Evolutionary conservation across 1,140 invertebrate genomes (phyloP).

Genomic region (Sesamia nonagrioides): DNA sequence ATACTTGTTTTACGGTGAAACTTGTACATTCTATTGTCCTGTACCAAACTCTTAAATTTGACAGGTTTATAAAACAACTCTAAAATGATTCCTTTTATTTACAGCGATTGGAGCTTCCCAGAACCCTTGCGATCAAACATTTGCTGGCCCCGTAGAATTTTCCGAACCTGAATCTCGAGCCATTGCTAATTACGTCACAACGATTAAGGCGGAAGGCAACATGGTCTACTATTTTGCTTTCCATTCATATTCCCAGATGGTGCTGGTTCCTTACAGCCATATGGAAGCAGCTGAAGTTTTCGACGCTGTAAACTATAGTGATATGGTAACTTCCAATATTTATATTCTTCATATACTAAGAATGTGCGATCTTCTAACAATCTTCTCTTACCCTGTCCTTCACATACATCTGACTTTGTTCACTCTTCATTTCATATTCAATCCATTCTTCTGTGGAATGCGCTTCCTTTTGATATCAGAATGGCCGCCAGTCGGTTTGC

Average conservation of each 20-base stretch:
- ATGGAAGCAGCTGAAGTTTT: constrained; percentile 74
- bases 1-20: no score
- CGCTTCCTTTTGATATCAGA: no score
- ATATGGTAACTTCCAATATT: constrained; percentile 85
- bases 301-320: constrained; percentile 89
- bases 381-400: no score
- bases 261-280: constrained; percentile 92
- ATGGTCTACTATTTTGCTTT: constrained; percentile 88
- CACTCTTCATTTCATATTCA: no score
- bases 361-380: no score
- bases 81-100: constrained; percentile 50
- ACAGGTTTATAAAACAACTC: no score
- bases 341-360: background rate
- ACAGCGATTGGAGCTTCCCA: constrained; percentile 91
- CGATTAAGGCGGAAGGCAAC: constrained; percentile 66
- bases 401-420: no score
- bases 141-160: constrained; percentile 93
- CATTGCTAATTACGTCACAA: constrained; percentile 81
- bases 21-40: no score
- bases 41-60: no score
- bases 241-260: constrained; percentile 93
- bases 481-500: no score
- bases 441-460: no score
- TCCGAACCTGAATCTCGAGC: constrained; percentile 96
- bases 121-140: constrained; percentile 95